Conservation (phyloP, 2,113 vertebrate species). For the Procapra przewalskii region DNA sequence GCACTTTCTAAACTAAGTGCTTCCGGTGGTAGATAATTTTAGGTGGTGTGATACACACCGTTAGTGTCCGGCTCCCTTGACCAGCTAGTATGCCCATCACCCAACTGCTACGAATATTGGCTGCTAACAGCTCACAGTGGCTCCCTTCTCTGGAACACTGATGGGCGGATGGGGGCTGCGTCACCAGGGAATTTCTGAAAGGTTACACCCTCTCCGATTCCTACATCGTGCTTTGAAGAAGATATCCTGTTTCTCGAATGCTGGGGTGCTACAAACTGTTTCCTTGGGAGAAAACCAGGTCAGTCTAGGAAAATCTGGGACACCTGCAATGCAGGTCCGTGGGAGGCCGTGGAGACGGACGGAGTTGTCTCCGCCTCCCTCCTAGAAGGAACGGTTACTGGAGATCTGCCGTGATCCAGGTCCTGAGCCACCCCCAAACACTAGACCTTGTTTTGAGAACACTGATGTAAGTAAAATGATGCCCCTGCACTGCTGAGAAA, state of each 20-base stretch:
- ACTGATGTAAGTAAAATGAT: neutral
- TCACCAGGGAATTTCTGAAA: neutral
- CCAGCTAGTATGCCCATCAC: neutral
- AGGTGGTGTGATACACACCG: fast-evolving
- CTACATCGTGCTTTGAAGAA: neutral
- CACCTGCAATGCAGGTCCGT: neutral
- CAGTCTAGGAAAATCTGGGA: neutral
- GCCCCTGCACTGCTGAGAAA: neutral
- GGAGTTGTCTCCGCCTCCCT: neutral
- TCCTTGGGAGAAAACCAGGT: neutral
- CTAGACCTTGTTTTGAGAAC: neutral
- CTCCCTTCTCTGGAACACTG: neutral
- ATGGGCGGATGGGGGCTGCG: neutral
- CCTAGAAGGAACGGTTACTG: neutral
- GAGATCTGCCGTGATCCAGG: neutral
- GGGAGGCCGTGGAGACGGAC: neutral
- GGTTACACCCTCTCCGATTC: neutral
- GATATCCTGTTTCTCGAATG: neutral
- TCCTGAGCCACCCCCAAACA: neutral
- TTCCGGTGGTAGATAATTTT: neutral
- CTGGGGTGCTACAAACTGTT: neutral
- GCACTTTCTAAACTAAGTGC: neutral
- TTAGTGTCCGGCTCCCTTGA: neutral
- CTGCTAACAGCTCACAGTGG: neutral
- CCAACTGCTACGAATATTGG: neutral